phyloP scores from a whole-genome alignment of 1,140 invertebrate genomes.

The Drosophila dunni region DNA sequence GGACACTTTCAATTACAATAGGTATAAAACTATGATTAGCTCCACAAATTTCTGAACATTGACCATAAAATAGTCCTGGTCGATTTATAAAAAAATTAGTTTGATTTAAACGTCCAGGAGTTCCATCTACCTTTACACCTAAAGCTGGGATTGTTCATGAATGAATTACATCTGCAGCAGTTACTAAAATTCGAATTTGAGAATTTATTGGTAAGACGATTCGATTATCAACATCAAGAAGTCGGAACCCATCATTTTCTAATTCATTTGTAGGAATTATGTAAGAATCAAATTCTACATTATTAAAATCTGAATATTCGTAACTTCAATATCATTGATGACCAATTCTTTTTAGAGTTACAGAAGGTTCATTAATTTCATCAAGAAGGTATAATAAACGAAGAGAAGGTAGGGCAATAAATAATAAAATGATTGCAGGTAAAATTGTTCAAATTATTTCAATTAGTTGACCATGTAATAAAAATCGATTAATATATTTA shows the following conservation, averaged over 20 bases:
- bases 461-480: conserved; percentile 86
- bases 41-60: conserved; percentile 93
- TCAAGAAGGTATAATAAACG: conserved; percentile 87
- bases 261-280: conserved; percentile 85
- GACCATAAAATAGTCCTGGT: conserved; percentile 88
- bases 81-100: conserved; percentile 86
- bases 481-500: conserved; percentile 85
- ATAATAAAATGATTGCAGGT: conserved; percentile 87
- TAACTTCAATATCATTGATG: conserved; percentile 90
- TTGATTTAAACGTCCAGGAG: conserved; percentile 89
- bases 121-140: conserved; percentile 88
- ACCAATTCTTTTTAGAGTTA: conserved; percentile 87
- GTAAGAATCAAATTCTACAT: conserved; percentile 88
- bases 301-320: conserved; percentile 88
- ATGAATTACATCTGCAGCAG: conserved; percentile 89
- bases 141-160: conserved; percentile 88
- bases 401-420: conserved; percentile 87
- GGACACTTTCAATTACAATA: conserved; percentile 88
- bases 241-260: conserved; percentile 85
- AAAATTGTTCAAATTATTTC: conserved; percentile 88
- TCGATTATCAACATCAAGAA: conserved; percentile 89
- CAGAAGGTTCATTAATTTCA: conserved; percentile 85
- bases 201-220: conserved; percentile 86
- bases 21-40: conserved; percentile 92
- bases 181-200: conserved; percentile 87